Evolutionary conservation across 2,113 vertebrate species (phyloP).

Genomic region (Burhinus bistriatus): DNA sequence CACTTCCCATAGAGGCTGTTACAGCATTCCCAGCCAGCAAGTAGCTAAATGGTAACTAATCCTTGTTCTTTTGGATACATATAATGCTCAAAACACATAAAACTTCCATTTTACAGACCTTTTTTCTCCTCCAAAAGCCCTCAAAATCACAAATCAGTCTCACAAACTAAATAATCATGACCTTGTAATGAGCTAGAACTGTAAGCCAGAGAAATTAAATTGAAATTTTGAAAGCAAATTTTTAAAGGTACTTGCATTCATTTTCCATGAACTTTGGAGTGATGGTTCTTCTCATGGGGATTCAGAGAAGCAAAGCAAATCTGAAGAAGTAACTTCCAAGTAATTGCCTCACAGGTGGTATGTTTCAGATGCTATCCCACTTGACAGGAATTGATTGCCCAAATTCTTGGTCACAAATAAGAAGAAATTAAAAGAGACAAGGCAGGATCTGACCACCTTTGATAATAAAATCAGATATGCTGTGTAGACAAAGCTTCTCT

Average conservation of each 20-base stretch:
- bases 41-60: not conserved
- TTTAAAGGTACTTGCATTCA: not conserved
- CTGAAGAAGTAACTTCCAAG: not conserved
- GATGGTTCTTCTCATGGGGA: not conserved
- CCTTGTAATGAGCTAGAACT: not conserved
- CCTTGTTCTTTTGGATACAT: not conserved
- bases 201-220: not conserved
- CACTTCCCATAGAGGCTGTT: not conserved
- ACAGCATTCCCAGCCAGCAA: not conserved
- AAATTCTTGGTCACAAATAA: not conserved
- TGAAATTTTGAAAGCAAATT: not conserved
- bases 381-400: not conserved
- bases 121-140: not conserved
- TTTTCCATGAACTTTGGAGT: not conserved
- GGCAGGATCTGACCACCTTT: not conserved
- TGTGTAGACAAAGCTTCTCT: not conserved
- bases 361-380: not conserved
- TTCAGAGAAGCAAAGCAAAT: not conserved
- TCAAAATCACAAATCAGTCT: not conserved
- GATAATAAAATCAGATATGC: not conserved
- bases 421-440: not conserved
- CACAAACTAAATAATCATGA: not conserved
- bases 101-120: not conserved
- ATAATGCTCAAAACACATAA: not conserved
- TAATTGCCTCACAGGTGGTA: not conserved